Evolutionary conservation across 2,113 vertebrate species (phyloP).

Genomic region (Dipodomys merriami): DNA sequence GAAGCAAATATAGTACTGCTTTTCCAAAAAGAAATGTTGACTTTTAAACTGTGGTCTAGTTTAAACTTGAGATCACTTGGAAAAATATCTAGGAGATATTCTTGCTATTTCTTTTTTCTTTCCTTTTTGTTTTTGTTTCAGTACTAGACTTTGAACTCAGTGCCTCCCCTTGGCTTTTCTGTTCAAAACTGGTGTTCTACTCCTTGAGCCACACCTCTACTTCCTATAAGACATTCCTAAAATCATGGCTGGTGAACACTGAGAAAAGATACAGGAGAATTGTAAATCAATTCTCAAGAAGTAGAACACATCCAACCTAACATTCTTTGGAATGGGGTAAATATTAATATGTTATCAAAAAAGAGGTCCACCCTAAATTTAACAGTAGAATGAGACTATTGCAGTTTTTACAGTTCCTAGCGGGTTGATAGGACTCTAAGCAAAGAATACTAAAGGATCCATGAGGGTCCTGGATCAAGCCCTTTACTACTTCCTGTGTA

Average conservation of each 20-base stretch:
- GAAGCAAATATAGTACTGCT: background rate
- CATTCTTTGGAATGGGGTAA: background rate
- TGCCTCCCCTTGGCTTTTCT: no score
- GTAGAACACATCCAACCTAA: background rate
- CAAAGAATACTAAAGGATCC: background rate
- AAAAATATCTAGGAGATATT: background rate
- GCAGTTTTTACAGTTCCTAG: background rate
- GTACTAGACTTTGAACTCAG: no score
- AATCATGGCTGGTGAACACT: background rate
- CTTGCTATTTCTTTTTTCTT: no score
- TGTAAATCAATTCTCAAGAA: constrained; percentile 24
- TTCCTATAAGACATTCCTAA: background rate
- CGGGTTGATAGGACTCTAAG: constrained; percentile 1
- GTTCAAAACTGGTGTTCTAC: background rate
- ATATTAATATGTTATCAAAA: constrained; percentile 29
- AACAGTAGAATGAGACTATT: background rate
- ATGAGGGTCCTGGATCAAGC: background rate
- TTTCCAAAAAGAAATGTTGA: background rate
- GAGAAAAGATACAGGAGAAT: background rate
- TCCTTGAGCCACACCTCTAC: background rate
- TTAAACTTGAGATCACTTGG: background rate
- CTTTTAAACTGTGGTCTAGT: constrained; percentile 9
- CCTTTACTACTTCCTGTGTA: background rate
- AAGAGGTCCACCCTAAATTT: background rate
- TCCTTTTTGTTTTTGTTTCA: no score